Percentiles rank a stretch among this genome's conserved stretches.
phyloP scores from a whole-genome alignment of 2,888 invertebrate genomes.

The Euplexia lucipara region DNA sequence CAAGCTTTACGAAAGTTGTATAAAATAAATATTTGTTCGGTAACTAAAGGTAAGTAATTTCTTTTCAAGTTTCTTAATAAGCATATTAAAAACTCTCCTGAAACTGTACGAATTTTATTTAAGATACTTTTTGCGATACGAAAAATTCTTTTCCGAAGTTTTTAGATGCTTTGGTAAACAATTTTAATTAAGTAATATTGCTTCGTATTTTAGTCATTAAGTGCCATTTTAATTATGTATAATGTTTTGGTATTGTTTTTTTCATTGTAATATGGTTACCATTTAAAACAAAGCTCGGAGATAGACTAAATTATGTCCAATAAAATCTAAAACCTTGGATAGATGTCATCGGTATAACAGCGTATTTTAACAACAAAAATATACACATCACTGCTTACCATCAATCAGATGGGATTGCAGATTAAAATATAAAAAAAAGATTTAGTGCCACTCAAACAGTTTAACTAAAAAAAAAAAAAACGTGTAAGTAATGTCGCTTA shows the following conservation, averaged over 20 bases:
- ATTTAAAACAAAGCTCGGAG: not conserved
- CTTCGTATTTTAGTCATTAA: conserved; percentile 1
- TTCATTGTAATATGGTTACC: not conserved
- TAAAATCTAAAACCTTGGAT: too few species aligned
- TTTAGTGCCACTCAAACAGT: too few species aligned
- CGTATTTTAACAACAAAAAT: not conserved
- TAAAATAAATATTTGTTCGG: conserved; percentile 40
- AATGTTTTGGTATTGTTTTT: not conserved
- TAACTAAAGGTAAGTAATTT: conserved; percentile 45
- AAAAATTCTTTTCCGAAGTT: conserved; percentile 19
- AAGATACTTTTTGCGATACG: conserved; percentile 10
- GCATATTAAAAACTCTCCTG: conserved; percentile 31
- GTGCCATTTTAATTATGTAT: not conserved
- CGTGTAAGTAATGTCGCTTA: too few species aligned
- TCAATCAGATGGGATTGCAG: too few species aligned
- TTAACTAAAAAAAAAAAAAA: too few species aligned
- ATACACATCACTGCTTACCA: too few species aligned
- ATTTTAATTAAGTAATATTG: conserved; percentile 23
- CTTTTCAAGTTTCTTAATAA: conserved; percentile 30
- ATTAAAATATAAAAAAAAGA: too few species aligned
- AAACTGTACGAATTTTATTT: not conserved
- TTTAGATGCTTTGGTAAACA: conserved; percentile 20
- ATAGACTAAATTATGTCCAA: too few species aligned
- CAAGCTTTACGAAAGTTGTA: conserved; percentile 19
- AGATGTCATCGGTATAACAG: too few species aligned